A percentile compares a stretch with the other conserved stretches of the same genome.
Evolutionary conservation across 2,888 invertebrate species (phyloP).

Genomic region (Bellardia pandia): DNA sequence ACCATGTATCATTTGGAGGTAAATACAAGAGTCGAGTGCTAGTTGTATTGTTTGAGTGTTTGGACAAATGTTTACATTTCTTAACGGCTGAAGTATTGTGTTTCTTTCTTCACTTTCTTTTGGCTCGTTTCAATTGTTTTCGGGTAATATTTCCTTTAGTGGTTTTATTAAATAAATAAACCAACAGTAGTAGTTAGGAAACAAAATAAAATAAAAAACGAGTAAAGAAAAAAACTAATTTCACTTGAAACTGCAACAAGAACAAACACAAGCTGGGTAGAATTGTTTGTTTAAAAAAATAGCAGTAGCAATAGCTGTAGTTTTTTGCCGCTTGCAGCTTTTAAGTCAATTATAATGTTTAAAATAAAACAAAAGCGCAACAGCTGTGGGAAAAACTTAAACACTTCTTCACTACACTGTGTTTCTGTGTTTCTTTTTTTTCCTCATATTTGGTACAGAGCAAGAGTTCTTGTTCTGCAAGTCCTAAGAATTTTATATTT

Average conservation of each 20-base stretch:
- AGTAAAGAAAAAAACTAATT: neutral
- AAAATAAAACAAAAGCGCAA: constrained; percentile 63
- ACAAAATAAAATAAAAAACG: constrained; percentile 16
- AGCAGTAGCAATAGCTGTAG: constrained; percentile 18
- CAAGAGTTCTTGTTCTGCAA: constrained; percentile 24
- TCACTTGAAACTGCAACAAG: constrained; percentile 28
- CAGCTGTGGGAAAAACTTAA: constrained; percentile 69
- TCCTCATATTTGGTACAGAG: neutral
- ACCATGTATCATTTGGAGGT: constrained; percentile 58
- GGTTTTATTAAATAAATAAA: constrained; percentile 67
- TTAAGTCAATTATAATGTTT: constrained; percentile 71
- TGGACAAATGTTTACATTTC: constrained; percentile 50
- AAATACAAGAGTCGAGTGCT: constrained; percentile 15
- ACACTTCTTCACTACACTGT: constrained; percentile 51
- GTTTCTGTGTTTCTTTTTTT: neutral
- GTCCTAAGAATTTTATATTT: constrained; percentile 44
- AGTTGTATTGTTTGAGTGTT: neutral
- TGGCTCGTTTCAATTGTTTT: constrained; percentile 43
- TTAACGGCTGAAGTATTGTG: constrained; percentile 48
- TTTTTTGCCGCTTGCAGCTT: constrained; percentile 60
- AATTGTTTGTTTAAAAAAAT: constrained; percentile 35
- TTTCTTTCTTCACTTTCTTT: constrained; percentile 11
- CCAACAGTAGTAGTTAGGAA: constrained; percentile 15
- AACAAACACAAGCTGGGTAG: constrained; percentile 15
- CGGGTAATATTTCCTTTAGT: constrained; percentile 55